A percentile compares a stretch with the other conserved stretches of the same genome.
phyloP scores from a whole-genome alignment of 2,113 vertebrate genomes.

The Thinocorus orbignyianus region DNA sequence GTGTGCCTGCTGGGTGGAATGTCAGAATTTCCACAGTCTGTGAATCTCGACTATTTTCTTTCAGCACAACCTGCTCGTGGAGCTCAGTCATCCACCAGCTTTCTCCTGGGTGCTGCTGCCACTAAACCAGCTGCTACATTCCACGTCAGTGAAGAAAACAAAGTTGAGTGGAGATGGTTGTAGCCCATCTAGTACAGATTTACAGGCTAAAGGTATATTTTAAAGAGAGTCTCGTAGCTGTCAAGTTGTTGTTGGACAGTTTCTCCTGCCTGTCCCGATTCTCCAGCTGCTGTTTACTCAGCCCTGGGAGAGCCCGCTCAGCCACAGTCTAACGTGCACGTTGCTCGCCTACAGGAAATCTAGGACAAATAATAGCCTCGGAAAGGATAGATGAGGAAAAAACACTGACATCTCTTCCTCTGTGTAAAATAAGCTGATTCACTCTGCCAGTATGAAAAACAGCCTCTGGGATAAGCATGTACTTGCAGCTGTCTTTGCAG shows the following conservation, averaged over 20 bases:
- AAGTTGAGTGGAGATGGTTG: background rate
- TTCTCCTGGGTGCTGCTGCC: background rate
- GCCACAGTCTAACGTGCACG: slow-evolving; percentile 38
- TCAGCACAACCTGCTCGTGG: background rate
- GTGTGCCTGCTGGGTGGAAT: background rate
- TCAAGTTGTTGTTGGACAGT: background rate
- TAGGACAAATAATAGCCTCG: slow-evolving; percentile 51
- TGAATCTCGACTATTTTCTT: background rate
- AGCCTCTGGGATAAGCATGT: slow-evolving; percentile 54
- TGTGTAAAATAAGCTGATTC: slow-evolving; percentile 66
- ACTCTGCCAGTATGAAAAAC: slow-evolving; percentile 59
- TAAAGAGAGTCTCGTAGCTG: background rate
- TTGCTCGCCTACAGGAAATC: slow-evolving; percentile 61
- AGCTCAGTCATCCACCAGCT: background rate
- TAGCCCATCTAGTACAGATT: background rate
- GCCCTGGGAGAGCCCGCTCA: slow-evolving; percentile 1
- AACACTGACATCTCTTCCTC: slow-evolving; percentile 53
- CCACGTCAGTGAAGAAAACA: background rate
- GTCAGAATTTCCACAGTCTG: background rate
- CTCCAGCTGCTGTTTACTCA: slow-evolving; percentile 26
- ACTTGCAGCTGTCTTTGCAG: slow-evolving; percentile 59
- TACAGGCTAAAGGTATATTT: background rate
- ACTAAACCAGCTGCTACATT: background rate
- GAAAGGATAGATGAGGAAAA: slow-evolving; percentile 59
- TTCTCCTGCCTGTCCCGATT: background rate